Conservation (phyloP, 2,888 invertebrate species). For the Drosophila conformis region DNA sequence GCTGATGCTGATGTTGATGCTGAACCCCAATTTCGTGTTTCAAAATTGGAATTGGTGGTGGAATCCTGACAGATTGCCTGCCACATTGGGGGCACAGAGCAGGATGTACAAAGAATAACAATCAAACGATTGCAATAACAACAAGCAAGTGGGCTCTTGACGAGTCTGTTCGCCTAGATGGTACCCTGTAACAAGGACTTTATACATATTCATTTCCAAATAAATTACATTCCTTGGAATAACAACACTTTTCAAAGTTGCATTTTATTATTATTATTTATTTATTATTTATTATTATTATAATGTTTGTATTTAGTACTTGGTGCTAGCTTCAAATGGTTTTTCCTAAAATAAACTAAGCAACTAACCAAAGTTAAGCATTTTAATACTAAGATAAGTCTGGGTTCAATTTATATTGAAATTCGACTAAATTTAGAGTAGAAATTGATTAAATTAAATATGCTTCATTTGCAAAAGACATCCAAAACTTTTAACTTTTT, state of each 20-base stretch:
- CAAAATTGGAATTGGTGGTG: slow-evolving; percentile 33
- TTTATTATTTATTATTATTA: too few species aligned
- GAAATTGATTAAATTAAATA: neutral
- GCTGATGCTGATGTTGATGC: slow-evolving; percentile 33
- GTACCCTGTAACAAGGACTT: neutral
- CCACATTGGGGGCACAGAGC: slow-evolving; percentile 29
- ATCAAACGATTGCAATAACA: slow-evolving; percentile 70
- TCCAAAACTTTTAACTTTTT: neutral
- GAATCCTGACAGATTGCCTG: slow-evolving; percentile 49
- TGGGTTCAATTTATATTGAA: too few species aligned
- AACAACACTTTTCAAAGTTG: accelerated
- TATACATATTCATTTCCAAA: too few species aligned
- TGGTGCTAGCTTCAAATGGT: neutral
- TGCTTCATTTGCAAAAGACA: neutral
- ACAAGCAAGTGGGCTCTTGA: neutral
- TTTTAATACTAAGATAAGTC: neutral
- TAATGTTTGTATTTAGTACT: neutral
- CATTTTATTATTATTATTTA: too few species aligned
- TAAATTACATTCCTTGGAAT: accelerated
- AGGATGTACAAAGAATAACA: slow-evolving; percentile 73
- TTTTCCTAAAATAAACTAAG: neutral
- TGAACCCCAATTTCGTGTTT: slow-evolving; percentile 53
- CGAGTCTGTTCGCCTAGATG: neutral
- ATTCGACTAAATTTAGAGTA: neutral
- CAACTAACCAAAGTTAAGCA: accelerated